phyloP scores from a whole-genome alignment of 2,113 vertebrate genomes.

The Oreocharis arfaki region DNA sequence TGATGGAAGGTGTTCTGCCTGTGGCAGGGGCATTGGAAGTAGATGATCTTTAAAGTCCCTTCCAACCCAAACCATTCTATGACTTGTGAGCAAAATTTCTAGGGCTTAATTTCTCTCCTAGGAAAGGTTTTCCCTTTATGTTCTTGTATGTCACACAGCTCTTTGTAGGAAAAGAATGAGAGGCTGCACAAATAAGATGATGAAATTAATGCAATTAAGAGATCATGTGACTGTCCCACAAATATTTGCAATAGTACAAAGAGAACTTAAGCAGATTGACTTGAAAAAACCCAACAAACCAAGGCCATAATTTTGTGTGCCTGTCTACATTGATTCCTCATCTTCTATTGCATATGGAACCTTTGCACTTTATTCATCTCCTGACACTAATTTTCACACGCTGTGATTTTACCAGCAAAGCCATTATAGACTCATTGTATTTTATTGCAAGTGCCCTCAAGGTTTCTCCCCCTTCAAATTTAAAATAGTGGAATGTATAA shows the following conservation, averaged over 20 bases:
- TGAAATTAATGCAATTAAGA: neutral
- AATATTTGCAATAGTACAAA: neutral
- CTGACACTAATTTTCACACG: neutral
- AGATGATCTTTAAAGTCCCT: neutral
- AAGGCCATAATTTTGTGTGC: neutral
- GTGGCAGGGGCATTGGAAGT: neutral
- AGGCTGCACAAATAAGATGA: neutral
- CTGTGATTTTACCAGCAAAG: neutral
- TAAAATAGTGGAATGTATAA: neutral
- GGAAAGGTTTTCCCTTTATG: neutral
- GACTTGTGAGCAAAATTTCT: neutral
- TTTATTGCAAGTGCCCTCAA: neutral
- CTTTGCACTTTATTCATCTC: neutral
- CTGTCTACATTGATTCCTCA: neutral
- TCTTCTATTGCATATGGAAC: neutral
- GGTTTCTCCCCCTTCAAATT: neutral
- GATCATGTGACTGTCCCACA: neutral
- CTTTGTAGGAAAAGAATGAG: neutral
- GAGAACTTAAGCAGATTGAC: neutral
- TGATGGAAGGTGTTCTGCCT: neutral
- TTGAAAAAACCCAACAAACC: neutral
- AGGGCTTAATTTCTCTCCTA: neutral
- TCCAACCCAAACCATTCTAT: neutral
- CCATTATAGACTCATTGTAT: neutral
- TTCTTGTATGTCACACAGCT: neutral